Conservation (phyloP, 2,113 vertebrate species). For the Hiodon alosoides region DNA sequence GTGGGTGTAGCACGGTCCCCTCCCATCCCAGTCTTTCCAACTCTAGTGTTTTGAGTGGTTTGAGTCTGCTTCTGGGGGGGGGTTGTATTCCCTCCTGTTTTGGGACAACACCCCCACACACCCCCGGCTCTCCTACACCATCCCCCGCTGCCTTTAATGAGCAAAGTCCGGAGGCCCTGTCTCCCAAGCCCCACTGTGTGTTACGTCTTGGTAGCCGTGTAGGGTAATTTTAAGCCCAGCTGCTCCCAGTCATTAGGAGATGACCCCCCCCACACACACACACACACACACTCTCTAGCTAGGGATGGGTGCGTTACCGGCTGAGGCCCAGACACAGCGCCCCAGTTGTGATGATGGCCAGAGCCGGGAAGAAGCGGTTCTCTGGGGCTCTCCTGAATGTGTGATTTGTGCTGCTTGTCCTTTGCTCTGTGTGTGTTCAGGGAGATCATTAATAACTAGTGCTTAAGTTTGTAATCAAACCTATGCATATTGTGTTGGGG, state of each 20-base stretch:
- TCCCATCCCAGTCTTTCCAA: too few species aligned
- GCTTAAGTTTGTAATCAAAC: too few species aligned
- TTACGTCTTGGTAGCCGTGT: conserved; percentile 36
- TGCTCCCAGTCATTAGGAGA: conserved; percentile 53
- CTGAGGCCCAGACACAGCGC: neutral
- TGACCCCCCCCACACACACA: conserved; percentile 44
- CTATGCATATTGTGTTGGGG: too few species aligned
- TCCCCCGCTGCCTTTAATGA: conserved; percentile 46
- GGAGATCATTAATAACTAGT: too few species aligned
- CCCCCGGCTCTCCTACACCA: conserved; percentile 13
- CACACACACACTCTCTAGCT: too few species aligned
- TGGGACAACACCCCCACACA: neutral
- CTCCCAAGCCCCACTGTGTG: conserved; percentile 19
- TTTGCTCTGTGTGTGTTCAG: too few species aligned
- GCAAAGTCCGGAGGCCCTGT: conserved; percentile 33
- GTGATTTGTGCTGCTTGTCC: neutral
- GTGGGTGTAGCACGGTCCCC: too few species aligned
- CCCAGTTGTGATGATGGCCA: neutral
- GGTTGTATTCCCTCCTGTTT: neutral
- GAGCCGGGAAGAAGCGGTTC: neutral
- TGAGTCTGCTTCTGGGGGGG: neutral
- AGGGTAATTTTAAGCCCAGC: conserved; percentile 56
- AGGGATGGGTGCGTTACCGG: conserved; percentile 1
- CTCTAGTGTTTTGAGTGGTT: too few species aligned
- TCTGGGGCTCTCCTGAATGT: neutral